Conservation (phyloP, 1,140 invertebrate species). For the Trigoniulus corallinus region DNA sequence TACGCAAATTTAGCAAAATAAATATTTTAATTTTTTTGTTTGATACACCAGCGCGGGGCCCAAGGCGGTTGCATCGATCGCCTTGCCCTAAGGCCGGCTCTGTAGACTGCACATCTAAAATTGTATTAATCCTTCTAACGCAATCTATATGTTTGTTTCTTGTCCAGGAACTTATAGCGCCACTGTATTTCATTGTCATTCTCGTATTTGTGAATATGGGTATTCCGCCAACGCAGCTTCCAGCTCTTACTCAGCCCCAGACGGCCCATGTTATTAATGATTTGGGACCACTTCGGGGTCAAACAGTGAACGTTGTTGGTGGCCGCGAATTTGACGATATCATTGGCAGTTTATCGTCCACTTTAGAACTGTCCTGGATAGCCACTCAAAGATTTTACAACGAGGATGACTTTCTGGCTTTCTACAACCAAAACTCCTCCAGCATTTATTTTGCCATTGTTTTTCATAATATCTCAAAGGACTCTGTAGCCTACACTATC, state of each 20-base stretch:
- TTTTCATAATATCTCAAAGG: no score
- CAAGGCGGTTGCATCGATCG: no score
- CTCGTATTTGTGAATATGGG: conserved; percentile 50
- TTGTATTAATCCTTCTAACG: no score
- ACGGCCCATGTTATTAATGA: neutral
- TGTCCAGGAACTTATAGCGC: conserved; percentile 48
- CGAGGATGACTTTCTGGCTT: no score
- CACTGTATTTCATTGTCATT: conserved; percentile 49
- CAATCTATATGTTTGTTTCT: neutral
- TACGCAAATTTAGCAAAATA: no score
- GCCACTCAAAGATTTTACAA: no score
- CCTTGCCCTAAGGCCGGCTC: no score
- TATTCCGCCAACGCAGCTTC: conserved; percentile 54
- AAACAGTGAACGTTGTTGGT: neutral
- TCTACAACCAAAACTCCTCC: no score
- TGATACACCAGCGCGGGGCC: no score
- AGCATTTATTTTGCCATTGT: no score
- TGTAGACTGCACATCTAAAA: no score
- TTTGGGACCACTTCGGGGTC: neutral
- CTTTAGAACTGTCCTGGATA: neutral
- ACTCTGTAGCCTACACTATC: neutral
- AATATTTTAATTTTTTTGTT: no score
- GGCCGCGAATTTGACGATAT: neutral
- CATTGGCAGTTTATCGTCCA: neutral
- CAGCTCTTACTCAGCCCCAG: conserved; percentile 39